Evolutionary conservation across 2,113 vertebrate species (phyloP).

Genomic region (Leiothrix lutea): DNA sequence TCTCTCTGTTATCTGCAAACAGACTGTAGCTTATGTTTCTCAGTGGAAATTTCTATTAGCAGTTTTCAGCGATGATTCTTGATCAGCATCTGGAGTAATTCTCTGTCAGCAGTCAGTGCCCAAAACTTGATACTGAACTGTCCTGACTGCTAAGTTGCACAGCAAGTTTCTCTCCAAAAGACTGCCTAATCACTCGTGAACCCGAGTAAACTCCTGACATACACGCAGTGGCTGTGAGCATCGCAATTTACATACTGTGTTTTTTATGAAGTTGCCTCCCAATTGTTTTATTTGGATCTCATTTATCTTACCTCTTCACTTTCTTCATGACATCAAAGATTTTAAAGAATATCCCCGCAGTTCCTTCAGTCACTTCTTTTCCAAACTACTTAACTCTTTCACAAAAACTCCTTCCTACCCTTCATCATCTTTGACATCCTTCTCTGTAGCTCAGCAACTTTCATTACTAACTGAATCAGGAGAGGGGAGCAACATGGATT

Average conservation of each 20-base stretch:
- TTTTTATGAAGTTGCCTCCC: neutral
- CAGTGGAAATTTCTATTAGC: neutral
- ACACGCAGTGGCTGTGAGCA: neutral
- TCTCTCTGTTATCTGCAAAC: neutral
- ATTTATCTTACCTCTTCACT: neutral
- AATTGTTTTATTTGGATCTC: neutral
- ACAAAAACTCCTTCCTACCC: neutral
- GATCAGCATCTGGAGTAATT: neutral
- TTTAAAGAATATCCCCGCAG: neutral
- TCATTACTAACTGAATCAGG: neutral
- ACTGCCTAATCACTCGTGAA: neutral
- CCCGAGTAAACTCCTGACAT: neutral
- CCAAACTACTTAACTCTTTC: neutral
- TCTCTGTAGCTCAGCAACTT: neutral
- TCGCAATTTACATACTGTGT: neutral
- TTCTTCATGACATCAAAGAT: neutral
- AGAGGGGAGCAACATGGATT: neutral
- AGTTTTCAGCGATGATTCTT: neutral
- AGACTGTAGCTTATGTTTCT: neutral
- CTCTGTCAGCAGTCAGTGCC: neutral
- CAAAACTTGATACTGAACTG: neutral
- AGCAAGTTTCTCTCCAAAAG: conserved; percentile 1
- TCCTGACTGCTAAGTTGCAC: neutral
- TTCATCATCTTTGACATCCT: neutral
- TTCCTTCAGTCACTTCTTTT: neutral